A percentile compares a stretch with the other conserved stretches of the same genome.
Conservation (phyloP, 2,888 invertebrate genomes). For the Chromoteleia sp. region DNA sequence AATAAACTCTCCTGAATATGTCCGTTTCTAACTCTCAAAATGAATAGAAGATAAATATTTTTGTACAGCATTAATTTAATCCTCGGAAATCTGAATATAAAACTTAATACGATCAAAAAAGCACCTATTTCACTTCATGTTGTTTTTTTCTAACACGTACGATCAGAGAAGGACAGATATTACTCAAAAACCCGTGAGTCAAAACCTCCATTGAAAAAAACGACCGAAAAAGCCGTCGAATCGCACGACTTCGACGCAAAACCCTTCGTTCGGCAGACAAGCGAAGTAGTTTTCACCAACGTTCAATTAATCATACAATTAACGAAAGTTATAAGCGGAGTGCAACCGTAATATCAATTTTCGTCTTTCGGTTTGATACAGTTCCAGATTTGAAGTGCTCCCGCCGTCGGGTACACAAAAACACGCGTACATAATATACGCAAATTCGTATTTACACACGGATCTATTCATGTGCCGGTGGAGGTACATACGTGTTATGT, state of each 20-base stretch:
- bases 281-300: not conserved
- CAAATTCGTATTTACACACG: conserved; percentile 65
- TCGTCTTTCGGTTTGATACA: conserved; percentile 46
- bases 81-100: too few relatives aligned
- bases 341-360: conserved; percentile 61
- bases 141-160: too few relatives aligned
- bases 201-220: too few relatives aligned
- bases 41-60: too few relatives aligned
- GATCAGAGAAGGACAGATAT: not conserved
- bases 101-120: too few relatives aligned
- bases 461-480: conserved; percentile 47
- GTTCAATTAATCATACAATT: conserved; percentile 37
- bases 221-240: too few relatives aligned
- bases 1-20: too few relatives aligned
- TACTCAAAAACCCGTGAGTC: too few relatives aligned
- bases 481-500: conserved; percentile 50
- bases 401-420: conserved; percentile 58
- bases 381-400: conserved; percentile 53
- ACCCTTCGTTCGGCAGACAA: not conserved
- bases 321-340: conserved; percentile 41
- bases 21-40: too few relatives aligned
- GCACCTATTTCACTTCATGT: too few relatives aligned
- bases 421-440: conserved; percentile 71
- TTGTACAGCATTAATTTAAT: too few relatives aligned
- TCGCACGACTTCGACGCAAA: too few relatives aligned